Conservation (phyloP, 2,888 invertebrate species). For the Chromoteleia sp. region DNA sequence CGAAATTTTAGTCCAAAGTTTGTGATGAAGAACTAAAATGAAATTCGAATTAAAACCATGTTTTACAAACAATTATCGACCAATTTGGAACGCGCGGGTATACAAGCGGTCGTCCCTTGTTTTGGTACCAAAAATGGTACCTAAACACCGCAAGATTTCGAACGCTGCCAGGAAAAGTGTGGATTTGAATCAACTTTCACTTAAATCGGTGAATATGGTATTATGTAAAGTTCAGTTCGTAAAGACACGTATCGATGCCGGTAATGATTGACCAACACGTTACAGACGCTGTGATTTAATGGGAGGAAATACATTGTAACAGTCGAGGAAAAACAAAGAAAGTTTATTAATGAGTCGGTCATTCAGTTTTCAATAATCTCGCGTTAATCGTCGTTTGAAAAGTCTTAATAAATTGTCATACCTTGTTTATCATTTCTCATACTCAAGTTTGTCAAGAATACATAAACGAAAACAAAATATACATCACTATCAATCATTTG, state of each 20-base stretch:
- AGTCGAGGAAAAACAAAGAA: constrained; percentile 44
- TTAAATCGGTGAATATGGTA: constrained; percentile 68
- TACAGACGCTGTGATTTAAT: constrained; percentile 60
- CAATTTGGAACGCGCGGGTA: no score
- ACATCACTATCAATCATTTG: no score
- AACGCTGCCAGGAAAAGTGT: constrained; percentile 59
- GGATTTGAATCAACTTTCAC: constrained; percentile 70
- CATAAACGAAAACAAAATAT: no score
- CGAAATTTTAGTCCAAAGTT: no score
- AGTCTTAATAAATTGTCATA: background rate
- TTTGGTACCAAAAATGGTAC: constrained; percentile 27
- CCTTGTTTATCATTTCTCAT: no score
- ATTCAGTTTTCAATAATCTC: background rate
- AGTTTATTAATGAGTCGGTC: constrained; percentile 33
- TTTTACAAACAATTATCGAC: no score
- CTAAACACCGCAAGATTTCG: constrained; percentile 36
- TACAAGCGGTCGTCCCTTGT: no score
- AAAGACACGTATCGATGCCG: constrained; percentile 61
- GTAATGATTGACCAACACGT: constrained; percentile 64
- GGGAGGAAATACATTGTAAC: constrained; percentile 45
- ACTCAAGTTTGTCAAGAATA: no score
- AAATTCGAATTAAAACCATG: no score
- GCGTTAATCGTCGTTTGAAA: background rate
- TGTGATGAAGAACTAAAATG: no score
- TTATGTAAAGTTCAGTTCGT: constrained; percentile 66